Evolutionary conservation across 2,888 invertebrate genomes (phyloP).

Genomic region (Lamellibrachia columna): DNA sequence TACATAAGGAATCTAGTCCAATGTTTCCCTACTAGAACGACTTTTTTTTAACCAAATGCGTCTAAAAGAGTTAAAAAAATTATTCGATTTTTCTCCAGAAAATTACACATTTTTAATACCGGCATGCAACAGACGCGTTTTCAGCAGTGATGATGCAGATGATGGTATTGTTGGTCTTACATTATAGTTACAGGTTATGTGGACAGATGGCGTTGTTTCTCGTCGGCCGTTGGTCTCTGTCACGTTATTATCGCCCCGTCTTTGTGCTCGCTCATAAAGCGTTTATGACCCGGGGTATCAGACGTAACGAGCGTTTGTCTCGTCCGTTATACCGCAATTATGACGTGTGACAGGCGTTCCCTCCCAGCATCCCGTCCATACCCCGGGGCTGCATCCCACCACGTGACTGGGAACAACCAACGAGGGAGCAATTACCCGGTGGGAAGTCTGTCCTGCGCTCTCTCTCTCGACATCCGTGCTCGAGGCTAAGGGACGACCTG

Average conservation of each 20-base stretch:
- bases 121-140: background rate
- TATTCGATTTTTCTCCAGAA: background rate
- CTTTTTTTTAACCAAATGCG: too few relatives aligned
- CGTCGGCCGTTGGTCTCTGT: background rate
- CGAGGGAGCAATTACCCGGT: constrained; percentile 10
- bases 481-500: background rate
- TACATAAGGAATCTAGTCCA: too few relatives aligned
- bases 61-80: background rate
- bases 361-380: background rate
- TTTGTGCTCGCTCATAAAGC: background rate
- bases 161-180: background rate
- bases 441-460: background rate
- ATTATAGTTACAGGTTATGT: background rate
- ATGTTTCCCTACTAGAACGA: too few relatives aligned
- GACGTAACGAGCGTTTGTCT: background rate
- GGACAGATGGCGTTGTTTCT: background rate
- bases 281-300: background rate
- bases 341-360: background rate
- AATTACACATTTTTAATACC: background rate
- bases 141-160: background rate
- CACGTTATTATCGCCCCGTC: background rate
- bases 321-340: constrained; percentile 16
- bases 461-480: background rate
- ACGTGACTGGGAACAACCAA: background rate
- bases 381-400: background rate